Conservation (phyloP, 2,797 vertebrate species). For the Crax fasciolata region DNA sequence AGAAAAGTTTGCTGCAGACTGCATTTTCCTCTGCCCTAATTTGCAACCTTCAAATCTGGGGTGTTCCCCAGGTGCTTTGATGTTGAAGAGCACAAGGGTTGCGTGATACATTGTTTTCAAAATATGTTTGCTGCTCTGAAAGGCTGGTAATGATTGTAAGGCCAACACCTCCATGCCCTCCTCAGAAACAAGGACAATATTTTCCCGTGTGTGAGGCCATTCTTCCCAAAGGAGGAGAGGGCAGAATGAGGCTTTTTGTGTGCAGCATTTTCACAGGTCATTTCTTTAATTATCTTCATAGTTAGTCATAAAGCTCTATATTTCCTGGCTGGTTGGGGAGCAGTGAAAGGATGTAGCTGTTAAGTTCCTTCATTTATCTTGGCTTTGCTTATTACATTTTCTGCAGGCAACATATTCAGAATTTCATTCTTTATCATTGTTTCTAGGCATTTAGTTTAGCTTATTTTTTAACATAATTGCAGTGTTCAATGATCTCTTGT, state of each 20-base stretch:
- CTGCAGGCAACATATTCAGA: neutral
- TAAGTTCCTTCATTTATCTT: neutral
- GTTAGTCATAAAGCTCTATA: neutral
- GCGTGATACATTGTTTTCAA: neutral
- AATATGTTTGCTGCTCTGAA: neutral
- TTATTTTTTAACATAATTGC: neutral
- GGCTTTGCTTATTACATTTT: neutral
- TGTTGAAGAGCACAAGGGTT: neutral
- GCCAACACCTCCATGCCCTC: neutral
- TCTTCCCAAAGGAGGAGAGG: neutral
- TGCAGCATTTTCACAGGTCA: neutral
- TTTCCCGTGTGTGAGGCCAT: neutral
- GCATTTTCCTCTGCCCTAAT: neutral
- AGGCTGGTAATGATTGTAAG: neutral
- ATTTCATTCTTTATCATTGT: neutral
- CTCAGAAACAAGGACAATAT: neutral
- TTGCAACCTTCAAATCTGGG: neutral
- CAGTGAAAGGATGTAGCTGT: neutral
- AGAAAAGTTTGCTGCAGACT: neutral
- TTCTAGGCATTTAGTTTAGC: neutral
- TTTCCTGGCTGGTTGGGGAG: neutral
- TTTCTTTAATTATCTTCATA: neutral
- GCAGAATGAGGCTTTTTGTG: neutral
- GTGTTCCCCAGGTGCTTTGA: neutral
- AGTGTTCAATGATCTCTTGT: neutral